These are phyloP conservation scores for Charadrius vociferus DNA, from an alignment of 2,113 vertebrate genomes.

Conservation along the genomic window DNA sequence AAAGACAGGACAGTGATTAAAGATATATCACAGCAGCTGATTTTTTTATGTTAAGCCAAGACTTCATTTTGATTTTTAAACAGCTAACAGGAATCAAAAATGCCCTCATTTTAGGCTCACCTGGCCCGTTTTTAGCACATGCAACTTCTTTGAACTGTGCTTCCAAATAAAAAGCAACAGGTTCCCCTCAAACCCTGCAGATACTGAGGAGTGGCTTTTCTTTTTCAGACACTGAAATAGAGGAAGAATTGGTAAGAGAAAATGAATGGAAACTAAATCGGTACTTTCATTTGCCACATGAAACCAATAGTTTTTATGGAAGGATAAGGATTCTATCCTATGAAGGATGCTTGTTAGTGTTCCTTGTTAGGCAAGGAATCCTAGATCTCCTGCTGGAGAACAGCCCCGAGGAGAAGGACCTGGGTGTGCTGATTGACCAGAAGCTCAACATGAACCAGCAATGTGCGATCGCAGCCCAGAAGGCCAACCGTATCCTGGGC, in stretches of 20 bases:
- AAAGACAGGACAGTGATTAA: not conserved
- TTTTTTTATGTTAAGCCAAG: not conserved
- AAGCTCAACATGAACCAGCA: no score
- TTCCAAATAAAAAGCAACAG: not conserved
- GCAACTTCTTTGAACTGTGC: not conserved
- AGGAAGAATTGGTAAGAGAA: not conserved
- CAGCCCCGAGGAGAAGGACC: no score
- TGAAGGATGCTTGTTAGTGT: not conserved
- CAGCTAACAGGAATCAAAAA: not conserved
- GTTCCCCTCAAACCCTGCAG: not conserved
- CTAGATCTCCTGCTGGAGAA: not conserved
- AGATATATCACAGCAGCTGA: not conserved
- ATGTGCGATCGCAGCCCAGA: no score
- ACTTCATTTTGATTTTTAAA: not conserved
- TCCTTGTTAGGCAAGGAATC: not conserved
- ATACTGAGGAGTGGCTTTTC: not conserved
- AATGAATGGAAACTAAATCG: not conserved
- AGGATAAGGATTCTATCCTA: no score
- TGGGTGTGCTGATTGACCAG: no score
- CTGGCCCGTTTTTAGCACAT: not conserved
- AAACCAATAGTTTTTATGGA: not conserved
- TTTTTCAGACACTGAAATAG: not conserved
- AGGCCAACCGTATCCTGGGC: no score
- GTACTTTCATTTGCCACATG: not conserved
- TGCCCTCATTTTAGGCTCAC: not conserved